These are phyloP conservation scores for Neoascia interrupta DNA, from an alignment of 2,888 invertebrate genomes.

Conservation along the genomic window DNA sequence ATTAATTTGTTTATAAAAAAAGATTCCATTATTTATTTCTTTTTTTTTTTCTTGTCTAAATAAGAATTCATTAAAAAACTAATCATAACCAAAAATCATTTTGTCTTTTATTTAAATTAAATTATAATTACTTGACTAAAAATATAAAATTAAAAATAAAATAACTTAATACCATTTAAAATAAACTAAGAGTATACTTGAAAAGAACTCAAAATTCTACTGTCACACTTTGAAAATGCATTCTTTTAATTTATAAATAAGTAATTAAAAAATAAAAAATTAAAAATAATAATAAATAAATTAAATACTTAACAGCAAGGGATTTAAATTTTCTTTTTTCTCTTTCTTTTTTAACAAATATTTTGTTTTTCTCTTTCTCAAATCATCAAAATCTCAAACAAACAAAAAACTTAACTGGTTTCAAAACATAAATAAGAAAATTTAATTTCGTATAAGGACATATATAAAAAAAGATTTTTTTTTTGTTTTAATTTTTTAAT, in stretches of 20 bases:
- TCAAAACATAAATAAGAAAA: constrained; percentile 33
- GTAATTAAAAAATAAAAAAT: constrained; percentile 58
- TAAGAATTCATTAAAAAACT: constrained; percentile 55
- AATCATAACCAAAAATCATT: constrained; percentile 65
- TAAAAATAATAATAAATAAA: constrained; percentile 65
- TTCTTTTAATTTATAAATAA: constrained; percentile 24
- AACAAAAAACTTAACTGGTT: constrained; percentile 62
- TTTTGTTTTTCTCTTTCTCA: constrained; percentile 9
- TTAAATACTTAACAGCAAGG: constrained; percentile 61
- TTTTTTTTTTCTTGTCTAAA: no score
- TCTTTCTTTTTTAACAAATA: constrained; percentile 19
- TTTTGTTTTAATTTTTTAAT: constrained; percentile 37
- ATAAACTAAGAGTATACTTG: constrained; percentile 55
- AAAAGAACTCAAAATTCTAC: constrained; percentile 58
- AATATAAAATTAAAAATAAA: constrained; percentile 46
- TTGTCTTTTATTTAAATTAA: constrained; percentile 43
- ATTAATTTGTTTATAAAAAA: constrained; percentile 55
- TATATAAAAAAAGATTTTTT: constrained; percentile 57
- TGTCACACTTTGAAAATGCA: constrained; percentile 58
- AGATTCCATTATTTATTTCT: constrained; percentile 62
- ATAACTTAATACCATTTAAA: constrained; percentile 66
- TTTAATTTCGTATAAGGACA: constrained; percentile 33
- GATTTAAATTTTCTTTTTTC: constrained; percentile 16
- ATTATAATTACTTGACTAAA: no score
- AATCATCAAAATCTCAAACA: constrained; percentile 14